Percentiles rank a stretch among this genome's conserved stretches.
These are phyloP conservation scores for Falco peregrinus DNA, from an alignment of 2,797 vertebrate genomes.

Conservation along the genomic window DNA sequence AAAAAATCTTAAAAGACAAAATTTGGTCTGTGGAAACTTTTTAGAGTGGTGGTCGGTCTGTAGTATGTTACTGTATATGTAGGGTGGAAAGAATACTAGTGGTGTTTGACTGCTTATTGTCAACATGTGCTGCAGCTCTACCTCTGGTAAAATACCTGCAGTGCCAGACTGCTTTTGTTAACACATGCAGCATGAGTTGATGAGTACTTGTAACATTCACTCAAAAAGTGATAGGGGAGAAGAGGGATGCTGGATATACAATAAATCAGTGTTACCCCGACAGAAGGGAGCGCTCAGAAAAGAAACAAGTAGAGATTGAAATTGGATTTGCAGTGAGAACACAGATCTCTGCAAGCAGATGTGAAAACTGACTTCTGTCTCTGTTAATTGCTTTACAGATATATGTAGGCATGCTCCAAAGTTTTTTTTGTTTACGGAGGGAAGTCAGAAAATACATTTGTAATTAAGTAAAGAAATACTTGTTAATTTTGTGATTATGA, in stretches of 20 bases:
- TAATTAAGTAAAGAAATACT: neutral
- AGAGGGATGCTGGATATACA: neutral
- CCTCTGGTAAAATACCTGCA: neutral
- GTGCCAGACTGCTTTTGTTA: neutral
- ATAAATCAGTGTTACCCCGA: neutral
- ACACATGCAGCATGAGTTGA: neutral
- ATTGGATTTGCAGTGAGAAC: neutral
- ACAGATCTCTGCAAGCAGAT: neutral
- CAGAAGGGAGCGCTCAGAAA: neutral
- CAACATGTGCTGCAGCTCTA: neutral
- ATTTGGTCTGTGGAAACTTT: neutral
- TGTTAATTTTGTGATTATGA: neutral
- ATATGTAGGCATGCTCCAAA: neutral
- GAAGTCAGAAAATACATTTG: neutral
- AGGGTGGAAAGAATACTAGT: neutral
- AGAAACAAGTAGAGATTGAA: neutral
- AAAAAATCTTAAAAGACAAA: neutral
- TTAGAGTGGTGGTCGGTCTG: neutral
- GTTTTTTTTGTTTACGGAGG: neutral
- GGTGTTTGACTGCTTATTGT: neutral
- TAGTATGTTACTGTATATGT: accelerated
- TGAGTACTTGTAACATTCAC: neutral
- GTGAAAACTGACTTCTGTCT: neutral
- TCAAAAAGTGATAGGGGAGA: neutral
- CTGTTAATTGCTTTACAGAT: neutral